These are phyloP conservation scores for Brienomyrus brachyistius DNA, from an alignment of 2,113 vertebrate species.

Conservation along the genomic window DNA sequence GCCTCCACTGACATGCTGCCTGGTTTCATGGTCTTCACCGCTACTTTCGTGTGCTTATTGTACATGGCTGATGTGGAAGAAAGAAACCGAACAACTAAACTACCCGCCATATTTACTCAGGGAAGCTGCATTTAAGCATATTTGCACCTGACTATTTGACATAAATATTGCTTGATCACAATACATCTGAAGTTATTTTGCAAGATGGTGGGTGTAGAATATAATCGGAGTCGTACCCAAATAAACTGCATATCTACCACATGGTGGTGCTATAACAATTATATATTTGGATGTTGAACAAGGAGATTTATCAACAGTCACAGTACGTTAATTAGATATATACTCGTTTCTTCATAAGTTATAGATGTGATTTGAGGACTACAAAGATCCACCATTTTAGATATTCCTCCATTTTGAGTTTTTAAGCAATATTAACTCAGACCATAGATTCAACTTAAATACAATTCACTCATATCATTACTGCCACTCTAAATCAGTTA, in stretches of 20 bases:
- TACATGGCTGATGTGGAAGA: conserved; percentile 67
- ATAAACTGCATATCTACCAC: neutral
- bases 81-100: neutral
- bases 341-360: neutral
- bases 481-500: neutral
- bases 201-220: neutral
- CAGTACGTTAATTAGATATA: neutral
- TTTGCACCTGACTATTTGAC: neutral
- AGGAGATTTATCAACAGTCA: neutral
- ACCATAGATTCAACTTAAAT: neutral
- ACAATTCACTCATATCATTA: neutral
- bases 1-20: conserved; percentile 86
- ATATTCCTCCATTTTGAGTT: neutral
- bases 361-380: neutral
- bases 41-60: conserved; percentile 92
- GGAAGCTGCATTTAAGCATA: neutral
- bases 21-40: conserved; percentile 95
- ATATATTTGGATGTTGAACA: neutral
- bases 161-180: neutral
- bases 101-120: neutral
- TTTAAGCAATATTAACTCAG: neutral
- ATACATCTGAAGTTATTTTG: neutral
- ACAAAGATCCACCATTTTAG: neutral
- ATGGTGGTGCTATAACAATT: neutral
- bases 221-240: neutral